Base-by-base conservation (phyloP, 2,797 vertebrate species). In the Rhabdomys pumilio region DNA sequence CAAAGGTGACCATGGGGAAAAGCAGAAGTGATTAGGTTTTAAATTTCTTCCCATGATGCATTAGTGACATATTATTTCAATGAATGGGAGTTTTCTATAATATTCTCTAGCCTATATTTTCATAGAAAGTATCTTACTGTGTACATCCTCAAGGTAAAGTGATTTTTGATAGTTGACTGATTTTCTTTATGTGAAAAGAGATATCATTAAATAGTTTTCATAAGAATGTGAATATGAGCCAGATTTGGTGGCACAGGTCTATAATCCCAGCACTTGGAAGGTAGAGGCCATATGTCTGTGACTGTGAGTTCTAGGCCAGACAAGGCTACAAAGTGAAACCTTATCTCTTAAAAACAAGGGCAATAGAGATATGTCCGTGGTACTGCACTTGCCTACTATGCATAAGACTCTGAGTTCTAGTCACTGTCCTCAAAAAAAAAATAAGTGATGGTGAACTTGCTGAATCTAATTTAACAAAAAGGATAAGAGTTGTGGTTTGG, bases 121-220 rank as follows among this genome's bases (percentile, higher is more conserved):
- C 72, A 73, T 93, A 75, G n/a, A 47, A 86, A 87, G 77, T 95
- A 77, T 50, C 34, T 90, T 88, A 80, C 61, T 93, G 9, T 88
- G 95, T 91, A 57, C 9, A 92, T 95, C 59, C 86, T 95, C 44
- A 93, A 93, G 79, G 19, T 47, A 73, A 96, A 95, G 83, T 87
- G 29, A 91, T 91, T 97, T 89, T 89, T 72, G 50, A 82, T 76
- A 50, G 75, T 75, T 97, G 81, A 83, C 20, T 76, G 83, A 89
- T 95, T 93, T 61, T 61, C 92, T 77, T 93, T 92, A 91, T 94
- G 79, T 93, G 69, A 91, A 82, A 89, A 92, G 47, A 80, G 17
- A 92, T 83, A 55, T 91, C 17, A 85, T 94, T 38, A 91, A 95
- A 34, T 90, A 92, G 50, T 91, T 97, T 93, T 95, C 57, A 73